A percentile compares a stretch with the other conserved stretches of the same genome.
Evolutionary conservation across 2,113 vertebrate species (phyloP).

Genomic region (Grantiella picta): DNA sequence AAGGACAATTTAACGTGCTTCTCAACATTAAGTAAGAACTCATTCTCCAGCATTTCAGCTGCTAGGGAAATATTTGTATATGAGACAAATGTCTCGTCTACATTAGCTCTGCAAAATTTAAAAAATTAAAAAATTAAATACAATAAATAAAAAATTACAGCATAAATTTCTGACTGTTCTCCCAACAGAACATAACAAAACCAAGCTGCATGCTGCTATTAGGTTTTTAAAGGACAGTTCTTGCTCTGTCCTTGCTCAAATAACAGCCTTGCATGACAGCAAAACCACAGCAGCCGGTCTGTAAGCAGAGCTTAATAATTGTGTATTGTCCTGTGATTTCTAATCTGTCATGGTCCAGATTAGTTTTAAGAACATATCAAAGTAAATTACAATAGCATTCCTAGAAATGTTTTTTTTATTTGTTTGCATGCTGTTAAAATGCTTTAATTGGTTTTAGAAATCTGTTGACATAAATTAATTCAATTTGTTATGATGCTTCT

Average conservation of each 20-base stretch:
- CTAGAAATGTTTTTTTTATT: background rate
- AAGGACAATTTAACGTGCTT: background rate
- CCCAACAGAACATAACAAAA: background rate
- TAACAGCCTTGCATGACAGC: slow-evolving; percentile 28
- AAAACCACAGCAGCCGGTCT: background rate
- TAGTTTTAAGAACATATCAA: slow-evolving; percentile 34
- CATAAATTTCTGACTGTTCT: background rate
- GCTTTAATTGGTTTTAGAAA: slow-evolving; percentile 27
- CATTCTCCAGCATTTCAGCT: background rate
- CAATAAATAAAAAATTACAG: background rate
- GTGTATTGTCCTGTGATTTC: slow-evolving; percentile 1
- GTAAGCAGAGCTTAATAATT: background rate
- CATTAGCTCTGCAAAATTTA: background rate
- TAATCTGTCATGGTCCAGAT: slow-evolving; percentile 13
- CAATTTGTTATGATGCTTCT: background rate
- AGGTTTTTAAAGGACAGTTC: background rate
- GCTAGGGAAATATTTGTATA: background rate
- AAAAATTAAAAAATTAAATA: background rate
- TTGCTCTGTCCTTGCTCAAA: slow-evolving; percentile 34
- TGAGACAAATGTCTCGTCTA: background rate
- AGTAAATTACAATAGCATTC: slow-evolving; percentile 22
- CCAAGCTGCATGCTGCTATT: background rate
- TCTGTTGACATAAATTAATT: slow-evolving; percentile 19
- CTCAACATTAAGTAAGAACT: background rate
- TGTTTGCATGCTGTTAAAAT: background rate